A percentile compares a stretch with the other conserved stretches of the same genome.
Evolutionary conservation across 2,113 vertebrate species (phyloP).

Genomic region (Megaceryle torquata): DNA sequence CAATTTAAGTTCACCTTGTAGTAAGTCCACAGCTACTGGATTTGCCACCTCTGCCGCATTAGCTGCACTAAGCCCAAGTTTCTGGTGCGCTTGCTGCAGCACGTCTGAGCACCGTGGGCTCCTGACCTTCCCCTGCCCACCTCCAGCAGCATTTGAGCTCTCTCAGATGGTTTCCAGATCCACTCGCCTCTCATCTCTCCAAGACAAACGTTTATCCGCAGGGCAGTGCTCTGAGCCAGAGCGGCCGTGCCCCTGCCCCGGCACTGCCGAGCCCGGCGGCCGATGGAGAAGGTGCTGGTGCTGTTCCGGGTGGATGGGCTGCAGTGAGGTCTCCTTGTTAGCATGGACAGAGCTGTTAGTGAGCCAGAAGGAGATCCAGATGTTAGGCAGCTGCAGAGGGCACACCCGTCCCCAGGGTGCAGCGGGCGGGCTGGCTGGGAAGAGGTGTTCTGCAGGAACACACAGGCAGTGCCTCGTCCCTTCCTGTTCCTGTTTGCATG

Average conservation of each 20-base stretch:
- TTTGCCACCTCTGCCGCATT: not conserved
- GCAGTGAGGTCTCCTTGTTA: rapidly evolving
- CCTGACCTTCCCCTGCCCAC: not conserved
- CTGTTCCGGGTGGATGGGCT: not conserved
- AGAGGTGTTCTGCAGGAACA: not conserved
- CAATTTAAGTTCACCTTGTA: not conserved
- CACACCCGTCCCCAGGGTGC: rapidly evolving
- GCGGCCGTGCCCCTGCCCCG: not conserved
- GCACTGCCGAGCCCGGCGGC: rapidly evolving
- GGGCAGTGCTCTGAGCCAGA: not conserved
- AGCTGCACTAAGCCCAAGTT: not conserved
- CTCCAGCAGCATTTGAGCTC: not conserved
- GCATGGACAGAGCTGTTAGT: not conserved
- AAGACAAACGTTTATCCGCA: rapidly evolving
- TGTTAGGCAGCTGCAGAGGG: not conserved
- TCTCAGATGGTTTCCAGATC: not conserved
- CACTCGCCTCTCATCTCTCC: not conserved
- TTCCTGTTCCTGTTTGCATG: rapidly evolving
- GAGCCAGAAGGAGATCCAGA: not conserved
- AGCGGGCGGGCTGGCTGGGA: not conserved
- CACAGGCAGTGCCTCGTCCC: not conserved
- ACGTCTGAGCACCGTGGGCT: rapidly evolving
- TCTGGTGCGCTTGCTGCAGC: not conserved
- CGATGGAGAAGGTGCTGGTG: not conserved
- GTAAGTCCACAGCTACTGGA: not conserved